A percentile compares a stretch with the other conserved stretches of the same genome.
These are phyloP conservation scores for Xanthia togata DNA, from an alignment of 2,888 invertebrate genomes.

Conservation along the genomic window DNA sequence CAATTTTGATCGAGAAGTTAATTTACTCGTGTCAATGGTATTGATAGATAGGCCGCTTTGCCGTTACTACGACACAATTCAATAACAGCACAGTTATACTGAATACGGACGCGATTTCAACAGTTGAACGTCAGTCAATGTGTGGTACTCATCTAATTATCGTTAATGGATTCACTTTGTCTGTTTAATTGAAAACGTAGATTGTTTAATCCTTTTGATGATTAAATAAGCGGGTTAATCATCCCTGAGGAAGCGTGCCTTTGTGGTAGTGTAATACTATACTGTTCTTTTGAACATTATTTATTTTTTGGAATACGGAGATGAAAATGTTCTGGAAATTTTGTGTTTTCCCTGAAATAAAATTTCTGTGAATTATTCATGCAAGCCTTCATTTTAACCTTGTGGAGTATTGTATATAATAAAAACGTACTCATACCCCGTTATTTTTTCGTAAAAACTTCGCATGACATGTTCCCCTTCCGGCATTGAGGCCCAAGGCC, in stretches of 20 bases:
- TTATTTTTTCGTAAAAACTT: conserved; percentile 47
- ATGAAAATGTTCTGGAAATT: conserved; percentile 6
- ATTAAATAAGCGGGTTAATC: conserved; percentile 45
- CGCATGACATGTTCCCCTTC: conserved; percentile 49
- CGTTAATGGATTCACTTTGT: conserved; percentile 44
- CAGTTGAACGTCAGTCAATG: conserved; percentile 33
- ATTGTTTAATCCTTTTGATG: conserved; percentile 52
- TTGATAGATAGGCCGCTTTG: conserved; percentile 43
- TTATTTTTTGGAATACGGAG: not conserved
- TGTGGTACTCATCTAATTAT: conserved; percentile 41
- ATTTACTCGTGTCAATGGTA: conserved; percentile 53
- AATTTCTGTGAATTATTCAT: conserved; percentile 39
- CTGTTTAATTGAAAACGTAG: conserved; percentile 48
- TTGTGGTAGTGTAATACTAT: conserved; percentile 21
- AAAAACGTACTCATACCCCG: conserved; percentile 42
- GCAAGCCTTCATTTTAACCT: conserved; percentile 23
- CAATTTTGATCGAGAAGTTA: conserved; percentile 48
- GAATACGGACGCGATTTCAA: conserved; percentile 36
- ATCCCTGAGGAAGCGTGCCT: conserved; percentile 20
- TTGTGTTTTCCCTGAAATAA: not conserved
- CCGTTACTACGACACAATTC: conserved; percentile 30
- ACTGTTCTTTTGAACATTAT: not conserved
- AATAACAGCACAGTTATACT: conserved; percentile 20
- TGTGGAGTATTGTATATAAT: conserved; percentile 31
- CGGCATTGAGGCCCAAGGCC: conserved; percentile 42